Evolutionary conservation across 2,888 invertebrate genomes (phyloP), one percentile per base, ranked within the genome.

Genomic region (Anoplius nigerrimus): DNA sequence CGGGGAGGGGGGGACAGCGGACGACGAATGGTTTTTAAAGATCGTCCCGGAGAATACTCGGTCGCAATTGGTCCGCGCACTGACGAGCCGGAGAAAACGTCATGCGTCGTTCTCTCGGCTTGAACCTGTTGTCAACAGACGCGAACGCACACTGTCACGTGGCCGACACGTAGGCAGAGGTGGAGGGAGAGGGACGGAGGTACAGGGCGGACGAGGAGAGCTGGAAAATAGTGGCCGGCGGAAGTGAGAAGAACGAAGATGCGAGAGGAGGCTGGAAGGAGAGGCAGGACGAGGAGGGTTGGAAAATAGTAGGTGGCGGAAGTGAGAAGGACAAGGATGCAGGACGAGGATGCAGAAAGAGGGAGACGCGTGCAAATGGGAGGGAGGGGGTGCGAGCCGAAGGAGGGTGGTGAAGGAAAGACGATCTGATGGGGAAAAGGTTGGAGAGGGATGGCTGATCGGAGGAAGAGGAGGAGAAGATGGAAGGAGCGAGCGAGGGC

Each of bases 91-190:
- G 22, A 52, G 20, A 22, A 52, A 52, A 52, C 52, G 52, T 52
- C 52, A 52, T 52, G 52, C 21, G 52, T 52, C 52, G 22, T 52
- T 52, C 21, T 6, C 15, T 8, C 52, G 21, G 3, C 20, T 52
- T 16, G 52, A 52, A 20, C 22, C 8, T 22, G 68, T 60, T 21
- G 57, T 20, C 48, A n/a, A 42, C 11, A 59, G 51, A 34, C 34
- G 34, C 34, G 11, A 34, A 34, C 34, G 34, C 34, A 34, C 34
- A 34, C 34, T 13, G 34, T 34, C 34, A 34, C 34, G 34, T 6
- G 34, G 34, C 4, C 34, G 11, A 34, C 11, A 34, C 34, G 34
- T 63, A 68, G 66, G 72, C 64, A 68, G 66, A 59, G 62, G 66
- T 58, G 66, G 68, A 43, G 52, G 66, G 59, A 42, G 27, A 60